Evolutionary conservation across 2,113 vertebrate genomes (phyloP), one percentile per base, ranked within the genome.

Genomic region (Gambusia affinis): DNA sequence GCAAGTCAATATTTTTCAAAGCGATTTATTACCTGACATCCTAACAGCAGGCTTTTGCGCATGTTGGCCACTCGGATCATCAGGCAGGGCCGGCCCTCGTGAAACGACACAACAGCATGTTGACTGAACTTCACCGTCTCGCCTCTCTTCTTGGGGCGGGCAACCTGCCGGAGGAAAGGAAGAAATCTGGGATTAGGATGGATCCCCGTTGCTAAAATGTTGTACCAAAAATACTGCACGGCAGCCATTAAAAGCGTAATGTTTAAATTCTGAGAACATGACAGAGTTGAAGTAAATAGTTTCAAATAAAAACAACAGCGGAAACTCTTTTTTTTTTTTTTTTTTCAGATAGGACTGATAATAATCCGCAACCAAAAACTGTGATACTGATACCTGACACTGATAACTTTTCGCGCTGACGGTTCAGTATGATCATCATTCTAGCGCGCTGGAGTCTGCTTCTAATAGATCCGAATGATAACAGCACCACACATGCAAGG

Each of bases 61-160:
- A 99, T 98, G 91, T 99, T 99, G 90, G 97, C 98, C 63, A 99
- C 97, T 1, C 97, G 95, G 87, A 99, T 95, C 97, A 98, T 98
- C 39, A 99, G 94, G 84, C 97, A 98, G 5, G 96, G 96, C 28
- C 93, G 95, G 1, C 97, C 97, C 0, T 97, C 91, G 6, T 97
- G 95, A 19, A 93, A 95, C 0, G 96, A 95, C 60, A 99, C 96
- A 2, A 98, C 97, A 0, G 97, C 98, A 0, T 96, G 95, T 76
- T 96, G 97, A 87, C 97, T 99, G 84, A 99, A 99, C 70, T 97
- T 97, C 80, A 99, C 97, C 4, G 97, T 99, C 93, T 97, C 97
- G 0, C 97, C 97, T 12, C 97, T 92, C 60, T 98, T 99, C 88
- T 99, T 99, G 67, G 98, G 98, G 65, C 98, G 94, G 3, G 98